These are phyloP conservation scores for Tenualosa ilisha DNA, from an alignment of 2,797 vertebrate genomes.

Conservation along the genomic window DNA sequence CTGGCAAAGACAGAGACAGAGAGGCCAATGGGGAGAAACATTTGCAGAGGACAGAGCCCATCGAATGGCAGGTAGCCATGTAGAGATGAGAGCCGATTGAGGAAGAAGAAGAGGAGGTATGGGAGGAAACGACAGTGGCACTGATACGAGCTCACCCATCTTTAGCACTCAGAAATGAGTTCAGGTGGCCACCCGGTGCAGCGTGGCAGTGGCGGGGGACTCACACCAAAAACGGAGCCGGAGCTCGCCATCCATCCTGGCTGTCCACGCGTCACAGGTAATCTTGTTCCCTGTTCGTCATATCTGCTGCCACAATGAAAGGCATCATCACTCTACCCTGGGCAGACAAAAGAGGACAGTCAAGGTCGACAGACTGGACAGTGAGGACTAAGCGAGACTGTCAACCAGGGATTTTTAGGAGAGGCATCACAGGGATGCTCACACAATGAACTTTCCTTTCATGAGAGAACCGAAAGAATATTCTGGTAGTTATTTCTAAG, in stretches of 20 bases:
- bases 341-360: conserved; percentile 52
- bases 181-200: background rate
- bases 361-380: conserved; percentile 45
- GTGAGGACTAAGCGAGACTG: conserved; percentile 44
- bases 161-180: background rate
- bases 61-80: background rate
- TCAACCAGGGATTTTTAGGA: conserved; percentile 39
- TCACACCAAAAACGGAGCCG: background rate
- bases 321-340: conserved; percentile 51
- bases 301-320: conserved; percentile 53
- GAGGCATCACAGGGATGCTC: conserved; percentile 33
- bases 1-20: background rate
- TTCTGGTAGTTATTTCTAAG: background rate
- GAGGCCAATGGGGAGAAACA: background rate
- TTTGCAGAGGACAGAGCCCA: background rate
- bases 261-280: conserved; percentile 54
- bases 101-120: background rate
- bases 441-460: background rate
- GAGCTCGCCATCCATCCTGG: conserved; percentile 46
- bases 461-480: background rate
- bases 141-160: conserved; percentile 44
- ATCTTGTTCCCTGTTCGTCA: conserved; percentile 60
- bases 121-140: conserved; percentile 24
- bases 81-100: background rate
- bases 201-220: background rate